Base-by-base conservation (phyloP, 2,888 invertebrate genomes). In the Drosophila formosana region DNA sequence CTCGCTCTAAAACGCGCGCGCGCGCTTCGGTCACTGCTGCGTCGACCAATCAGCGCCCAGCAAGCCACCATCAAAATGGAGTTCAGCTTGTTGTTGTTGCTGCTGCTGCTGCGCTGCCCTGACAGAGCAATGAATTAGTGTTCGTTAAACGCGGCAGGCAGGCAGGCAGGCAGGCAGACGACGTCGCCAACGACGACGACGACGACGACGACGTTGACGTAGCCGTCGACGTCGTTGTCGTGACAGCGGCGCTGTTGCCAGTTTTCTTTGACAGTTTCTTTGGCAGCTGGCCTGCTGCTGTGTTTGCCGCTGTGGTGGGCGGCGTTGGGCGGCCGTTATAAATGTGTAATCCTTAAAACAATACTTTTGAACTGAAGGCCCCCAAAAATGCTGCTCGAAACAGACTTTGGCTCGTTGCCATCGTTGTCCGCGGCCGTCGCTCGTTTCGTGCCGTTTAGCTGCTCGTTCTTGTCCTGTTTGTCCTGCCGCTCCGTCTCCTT, bases 111-210 rank as follows among this genome's bases (percentile, higher is more conserved):
- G 66, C 66, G 70, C 82, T 51, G 66, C 66, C 69, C 82, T 88
- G 75, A 39, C 75, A 75, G 72, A 90, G 90, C 89, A 90, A 90
- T 90, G 89, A 90, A 89, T 90, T 90, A 90, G 80, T 78, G 69
- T 70, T 72, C 74, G 89, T 90, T 89, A 90, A 90, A 90, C 83
- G 82, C 77, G 79, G 72, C 82, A 85, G 70, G 72, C 56, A 13
- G 56, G 72, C 82, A 85, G 70, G 72, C 56, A 13, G 56, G 6
- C 60, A 18, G 18, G 18, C 18, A 18, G 18, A 18, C 43, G 58
- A 5, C 11, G 61, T 7, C 66, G 52, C 7, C 9, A 43, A 5
- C 58, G 46, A 28, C 60, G 51, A 18, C 43, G 58, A 5, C 11
- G 61, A 8, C 66, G 52, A 6, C 9, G 47, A 5, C 58, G 46